phyloP scores from a whole-genome alignment of 1,140 invertebrate genomes.

The Antheraea pernyi region DNA sequence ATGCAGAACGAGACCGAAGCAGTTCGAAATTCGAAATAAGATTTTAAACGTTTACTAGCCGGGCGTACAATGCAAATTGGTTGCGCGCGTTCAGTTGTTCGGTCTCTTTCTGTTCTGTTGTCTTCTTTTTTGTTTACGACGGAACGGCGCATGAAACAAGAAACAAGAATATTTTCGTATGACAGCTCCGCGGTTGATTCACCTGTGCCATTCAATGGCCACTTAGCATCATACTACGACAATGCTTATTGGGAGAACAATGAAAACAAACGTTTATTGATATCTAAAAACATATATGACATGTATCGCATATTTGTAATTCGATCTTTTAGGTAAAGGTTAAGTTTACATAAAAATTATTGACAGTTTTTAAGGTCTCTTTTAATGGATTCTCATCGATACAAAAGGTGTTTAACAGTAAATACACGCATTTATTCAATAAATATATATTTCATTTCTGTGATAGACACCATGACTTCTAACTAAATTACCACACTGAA shows the following conservation, averaged over 20 bases:
- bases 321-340: neutral
- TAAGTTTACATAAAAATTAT: neutral
- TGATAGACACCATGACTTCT: too few relatives aligned
- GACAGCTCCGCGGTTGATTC: slow-evolving; percentile 29
- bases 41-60: slow-evolving; percentile 74
- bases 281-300: neutral
- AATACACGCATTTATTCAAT: too few relatives aligned
- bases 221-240: slow-evolving; percentile 29
- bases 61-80: slow-evolving; percentile 73
- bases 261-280: slow-evolving; percentile 7
- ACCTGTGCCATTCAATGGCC: slow-evolving; percentile 33
- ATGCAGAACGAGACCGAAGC: slow-evolving; percentile 72
- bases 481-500: too few relatives aligned
- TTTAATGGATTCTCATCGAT: too few relatives aligned
- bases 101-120: slow-evolving; percentile 58
- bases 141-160: slow-evolving; percentile 31
- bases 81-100: slow-evolving; percentile 50
- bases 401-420: too few relatives aligned
- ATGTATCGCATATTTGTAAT: neutral
- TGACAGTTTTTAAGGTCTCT: too few relatives aligned
- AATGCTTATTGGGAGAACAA: slow-evolving; percentile 17
- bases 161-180: slow-evolving; percentile 39
- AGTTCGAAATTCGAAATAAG: slow-evolving; percentile 72
- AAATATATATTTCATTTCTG: too few relatives aligned
- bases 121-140: slow-evolving; percentile 49